Percentiles rank a stretch among this genome's conserved stretches.
Evolutionary conservation across 2,113 vertebrate species (phyloP).

Genomic region (Solenodon paradoxus): DNA sequence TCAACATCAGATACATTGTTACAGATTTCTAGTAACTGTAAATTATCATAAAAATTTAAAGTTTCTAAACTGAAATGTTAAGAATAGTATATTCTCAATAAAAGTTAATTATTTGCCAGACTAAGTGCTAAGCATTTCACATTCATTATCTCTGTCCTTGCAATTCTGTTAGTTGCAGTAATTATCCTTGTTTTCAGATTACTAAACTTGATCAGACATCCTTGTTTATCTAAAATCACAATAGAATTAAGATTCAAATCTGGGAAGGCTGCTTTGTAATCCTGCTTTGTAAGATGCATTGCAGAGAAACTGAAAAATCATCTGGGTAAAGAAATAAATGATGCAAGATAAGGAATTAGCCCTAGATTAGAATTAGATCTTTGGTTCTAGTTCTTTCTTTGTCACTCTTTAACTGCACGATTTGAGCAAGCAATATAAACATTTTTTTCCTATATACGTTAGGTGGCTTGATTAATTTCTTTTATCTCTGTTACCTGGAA

Average conservation of each 20-base stretch:
- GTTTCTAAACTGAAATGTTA: not conserved
- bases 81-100: not conserved
- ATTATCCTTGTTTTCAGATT: not conserved
- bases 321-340: not conserved
- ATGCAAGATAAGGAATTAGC: not conserved
- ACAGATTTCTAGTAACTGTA: not conserved
- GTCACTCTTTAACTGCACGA: not conserved
- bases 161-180: not conserved
- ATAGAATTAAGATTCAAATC: not conserved
- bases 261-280: not conserved
- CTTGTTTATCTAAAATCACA: not conserved
- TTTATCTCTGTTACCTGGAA: not conserved
- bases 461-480: not conserved
- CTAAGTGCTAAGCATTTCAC: not conserved
- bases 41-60: not conserved
- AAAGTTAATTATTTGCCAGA: not conserved
- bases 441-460: not conserved
- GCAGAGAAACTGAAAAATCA: not conserved
- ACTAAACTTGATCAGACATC: not conserved
- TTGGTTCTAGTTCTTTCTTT: not conserved
- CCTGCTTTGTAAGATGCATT: not conserved
- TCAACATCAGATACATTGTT: not conserved
- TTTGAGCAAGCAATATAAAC: not conserved
- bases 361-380: not conserved
- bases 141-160: not conserved